Evolutionary conservation across 2,797 vertebrate genomes (phyloP), one percentile per base, ranked within the genome.

Genomic region (Pangasius larnaudii): DNA sequence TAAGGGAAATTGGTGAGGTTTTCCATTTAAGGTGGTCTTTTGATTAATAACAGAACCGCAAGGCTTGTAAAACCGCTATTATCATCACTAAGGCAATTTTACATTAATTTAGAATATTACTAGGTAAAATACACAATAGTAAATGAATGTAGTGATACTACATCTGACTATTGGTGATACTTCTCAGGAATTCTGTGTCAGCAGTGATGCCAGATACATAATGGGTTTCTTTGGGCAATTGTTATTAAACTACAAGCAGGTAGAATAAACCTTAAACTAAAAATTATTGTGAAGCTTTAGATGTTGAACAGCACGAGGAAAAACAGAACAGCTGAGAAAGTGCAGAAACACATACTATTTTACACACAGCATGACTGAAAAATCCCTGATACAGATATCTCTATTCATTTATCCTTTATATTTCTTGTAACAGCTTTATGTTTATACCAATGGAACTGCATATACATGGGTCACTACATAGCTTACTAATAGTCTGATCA

Each of bases 11-110:
- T 63, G 58, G 49, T 59, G 82, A 67, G 30, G 27, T 27, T 79
- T 71, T 90, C 77, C 36, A 85, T 74, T 72, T 71, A 80, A 77
- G 80, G 33, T 56, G 69, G 27, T 82, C 74, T 74, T 49, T 79
- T 61, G 42, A 46, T 69, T 74, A 49, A 30, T 22, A 69, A 71
- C 24, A 49, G 33, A 10, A 39, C 33, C 27, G 39, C 19, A 74
- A 75, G 69, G 14, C 84, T 58, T 58, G 18, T 56, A 79, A 56
- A 79, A n/a, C 4, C 49, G 27, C 69, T 75, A 18, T 51, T 51
- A 46, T 77, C 56, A 22, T 49, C 19, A 18, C 14, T 7, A 49
- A 24, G 9, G 19, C 24, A 59, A 58, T 39, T 74, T 74, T 74
- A 61, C 24, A 7, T 75, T 85, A 0, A 59, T 46, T 59, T 71